These are phyloP conservation scores for Ophion ventricosus DNA, from an alignment of 2,888 invertebrate species.

Conservation along the genomic window DNA sequence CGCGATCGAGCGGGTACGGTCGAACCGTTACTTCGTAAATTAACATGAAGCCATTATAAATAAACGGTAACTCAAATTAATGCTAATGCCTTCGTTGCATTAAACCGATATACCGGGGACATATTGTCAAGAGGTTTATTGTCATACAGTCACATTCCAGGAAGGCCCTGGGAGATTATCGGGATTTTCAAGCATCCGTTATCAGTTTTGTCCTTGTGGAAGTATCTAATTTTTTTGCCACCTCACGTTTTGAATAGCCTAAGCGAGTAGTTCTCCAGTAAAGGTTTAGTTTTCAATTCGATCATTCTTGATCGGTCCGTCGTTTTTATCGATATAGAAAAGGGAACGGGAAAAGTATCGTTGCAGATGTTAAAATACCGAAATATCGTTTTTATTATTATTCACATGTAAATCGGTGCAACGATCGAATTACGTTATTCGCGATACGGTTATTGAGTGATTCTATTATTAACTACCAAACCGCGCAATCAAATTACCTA, in stretches of 20 bases:
- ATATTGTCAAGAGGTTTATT: slow-evolving; percentile 9
- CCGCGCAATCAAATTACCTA: no score
- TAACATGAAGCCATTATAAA: slow-evolving; percentile 81
- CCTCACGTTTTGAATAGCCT: neutral
- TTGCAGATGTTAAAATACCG: neutral
- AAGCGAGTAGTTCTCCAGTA: neutral
- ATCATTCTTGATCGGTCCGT: no score
- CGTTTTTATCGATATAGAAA: no score
- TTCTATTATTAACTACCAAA: no score
- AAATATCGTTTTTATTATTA: neutral
- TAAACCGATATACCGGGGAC: slow-evolving; percentile 74
- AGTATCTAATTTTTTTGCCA: neutral
- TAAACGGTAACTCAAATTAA: slow-evolving; percentile 81
- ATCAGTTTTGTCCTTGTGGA: neutral
- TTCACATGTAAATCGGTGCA: neutral
- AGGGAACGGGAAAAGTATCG: neutral
- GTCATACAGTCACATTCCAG: neutral
- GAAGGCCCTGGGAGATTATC: neutral
- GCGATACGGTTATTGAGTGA: no score
- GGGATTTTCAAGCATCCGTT: neutral
- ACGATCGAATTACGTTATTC: no score
- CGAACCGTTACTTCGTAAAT: slow-evolving; percentile 77
- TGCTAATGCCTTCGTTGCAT: slow-evolving; percentile 78
- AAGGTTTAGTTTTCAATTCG: neutral
- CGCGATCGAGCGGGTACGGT: slow-evolving; percentile 30